These are phyloP conservation scores for Callipepla squamata DNA, from an alignment of 2,113 vertebrate genomes.

Conservation along the genomic window DNA sequence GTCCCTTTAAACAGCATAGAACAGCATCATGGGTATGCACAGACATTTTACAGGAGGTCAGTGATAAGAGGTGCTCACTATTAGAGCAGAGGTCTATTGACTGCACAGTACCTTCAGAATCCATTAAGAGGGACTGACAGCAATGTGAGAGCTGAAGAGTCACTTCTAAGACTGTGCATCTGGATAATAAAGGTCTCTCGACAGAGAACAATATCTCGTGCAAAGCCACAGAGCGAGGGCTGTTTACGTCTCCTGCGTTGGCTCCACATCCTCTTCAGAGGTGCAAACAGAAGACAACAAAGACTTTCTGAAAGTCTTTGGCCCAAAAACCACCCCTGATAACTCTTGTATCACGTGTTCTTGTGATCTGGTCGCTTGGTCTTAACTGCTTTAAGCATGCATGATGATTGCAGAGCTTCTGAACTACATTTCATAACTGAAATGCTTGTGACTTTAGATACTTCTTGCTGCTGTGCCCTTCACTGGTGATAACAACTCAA, in stretches of 20 bases:
- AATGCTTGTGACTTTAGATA: background rate
- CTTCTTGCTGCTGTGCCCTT: conserved; percentile 7
- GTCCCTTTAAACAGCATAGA: conserved; percentile 39
- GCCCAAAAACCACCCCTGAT: background rate
- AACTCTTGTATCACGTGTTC: background rate
- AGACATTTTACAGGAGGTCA: background rate
- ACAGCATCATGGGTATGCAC: conserved; percentile 17
- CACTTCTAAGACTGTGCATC: background rate
- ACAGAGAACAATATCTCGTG: background rate
- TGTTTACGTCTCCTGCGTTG: background rate
- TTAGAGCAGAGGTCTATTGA: background rate
- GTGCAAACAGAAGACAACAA: background rate
- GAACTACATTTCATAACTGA: background rate
- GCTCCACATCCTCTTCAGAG: background rate
- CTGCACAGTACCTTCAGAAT: background rate
- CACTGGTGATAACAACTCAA: conserved; percentile 35
- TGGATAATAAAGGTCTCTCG: background rate
- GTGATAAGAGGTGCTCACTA: background rate
- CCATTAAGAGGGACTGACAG: background rate
- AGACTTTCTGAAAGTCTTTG: background rate
- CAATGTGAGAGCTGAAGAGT: background rate
- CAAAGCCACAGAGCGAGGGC: background rate
- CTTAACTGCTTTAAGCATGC: background rate
- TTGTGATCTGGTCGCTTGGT: background rate
- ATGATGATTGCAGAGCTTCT: background rate